phyloP scores from a whole-genome alignment of 1,140 invertebrate species.

The Hydropsyche tenuis region DNA sequence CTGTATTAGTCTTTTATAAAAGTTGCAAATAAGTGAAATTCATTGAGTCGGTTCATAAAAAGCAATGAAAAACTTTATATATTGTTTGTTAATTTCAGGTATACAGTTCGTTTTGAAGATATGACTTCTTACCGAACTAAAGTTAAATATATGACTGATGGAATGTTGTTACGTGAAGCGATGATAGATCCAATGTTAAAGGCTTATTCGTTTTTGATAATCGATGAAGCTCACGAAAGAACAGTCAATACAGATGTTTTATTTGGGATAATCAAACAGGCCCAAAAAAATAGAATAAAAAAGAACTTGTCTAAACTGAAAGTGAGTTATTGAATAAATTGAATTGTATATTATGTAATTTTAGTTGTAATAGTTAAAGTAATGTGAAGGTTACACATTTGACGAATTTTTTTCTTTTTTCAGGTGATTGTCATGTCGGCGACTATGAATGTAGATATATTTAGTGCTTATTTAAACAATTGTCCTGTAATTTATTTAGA shows the following conservation, averaged over 20 bases:
- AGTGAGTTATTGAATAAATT: conserved; percentile 54
- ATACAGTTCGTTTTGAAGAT: conserved; percentile 92
- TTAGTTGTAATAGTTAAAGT: too few relatives aligned
- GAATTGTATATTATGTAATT: too few relatives aligned
- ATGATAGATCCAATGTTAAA: conserved; percentile 74
- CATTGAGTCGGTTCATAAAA: too few relatives aligned
- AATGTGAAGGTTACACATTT: too few relatives aligned
- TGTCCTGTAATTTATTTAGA: conserved; percentile 87
- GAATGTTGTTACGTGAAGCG: conserved; percentile 91
- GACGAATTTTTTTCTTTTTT: conserved; percentile 32
- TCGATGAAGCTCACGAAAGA: conserved; percentile 96
- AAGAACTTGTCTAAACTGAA: conserved; percentile 70
- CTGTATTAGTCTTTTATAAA: too few relatives aligned
- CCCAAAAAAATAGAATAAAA: conserved; percentile 74
- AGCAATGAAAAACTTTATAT: neutral
- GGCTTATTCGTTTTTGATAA: conserved; percentile 83
- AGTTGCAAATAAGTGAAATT: too few relatives aligned
- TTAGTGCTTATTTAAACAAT: conserved; percentile 88
- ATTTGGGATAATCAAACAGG: conserved; percentile 86
- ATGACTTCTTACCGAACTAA: conserved; percentile 76
- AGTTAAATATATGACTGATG: conserved; percentile 92
- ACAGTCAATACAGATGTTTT: conserved; percentile 93
- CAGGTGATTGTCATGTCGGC: conserved; percentile 91
- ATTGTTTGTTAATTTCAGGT: conserved; percentile 61
- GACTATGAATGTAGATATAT: conserved; percentile 94